Percentiles rank a stretch among this genome's conserved stretches.
These are phyloP conservation scores for Oncorhynchus gorbuscha DNA, from an alignment of 2,113 vertebrate genomes.

Conservation along the genomic window DNA sequence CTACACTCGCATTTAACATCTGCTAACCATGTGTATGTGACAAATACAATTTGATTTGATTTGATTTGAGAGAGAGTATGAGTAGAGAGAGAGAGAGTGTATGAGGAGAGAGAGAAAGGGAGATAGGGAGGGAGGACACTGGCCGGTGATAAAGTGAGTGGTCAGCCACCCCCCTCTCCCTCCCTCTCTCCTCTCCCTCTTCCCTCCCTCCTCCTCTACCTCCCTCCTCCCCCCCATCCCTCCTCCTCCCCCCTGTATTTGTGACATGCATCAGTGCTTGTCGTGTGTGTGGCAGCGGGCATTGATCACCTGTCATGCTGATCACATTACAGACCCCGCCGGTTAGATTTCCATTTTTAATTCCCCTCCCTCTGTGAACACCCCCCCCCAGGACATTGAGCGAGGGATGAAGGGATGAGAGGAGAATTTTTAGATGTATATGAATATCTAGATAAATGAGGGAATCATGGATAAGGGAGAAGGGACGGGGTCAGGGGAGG, in stretches of 20 bases:
- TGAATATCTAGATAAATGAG: neutral
- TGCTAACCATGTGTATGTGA: too few relatives aligned
- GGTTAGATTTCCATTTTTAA: slow-evolving; percentile 70
- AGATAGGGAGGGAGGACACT: neutral
- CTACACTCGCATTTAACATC: too few relatives aligned
- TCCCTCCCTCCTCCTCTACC: slow-evolving; percentile 13
- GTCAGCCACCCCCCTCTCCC: neutral
- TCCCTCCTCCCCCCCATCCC: neutral
- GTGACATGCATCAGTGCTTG: slow-evolving; percentile 28
- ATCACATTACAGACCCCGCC: slow-evolving; percentile 62
- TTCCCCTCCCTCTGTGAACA: slow-evolving; percentile 55
- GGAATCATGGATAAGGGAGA: neutral
- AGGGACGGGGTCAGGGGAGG: slow-evolving; percentile 21
- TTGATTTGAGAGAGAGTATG: neutral
- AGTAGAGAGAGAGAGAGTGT: neutral
- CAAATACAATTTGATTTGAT: too few relatives aligned
- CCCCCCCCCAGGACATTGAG: neutral
- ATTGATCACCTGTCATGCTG: slow-evolving; percentile 69
- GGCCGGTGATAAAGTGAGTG: neutral
- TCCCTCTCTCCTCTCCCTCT: slow-evolving; percentile 5
- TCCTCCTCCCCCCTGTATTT: neutral
- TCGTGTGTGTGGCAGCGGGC: slow-evolving; percentile 40
- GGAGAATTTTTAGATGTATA: slow-evolving; percentile 44
- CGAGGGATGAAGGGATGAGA: slow-evolving; percentile 38
- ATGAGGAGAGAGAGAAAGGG: neutral